phyloP scores from a whole-genome alignment of 2,797 vertebrate genomes.

The Myotis myotis region DNA sequence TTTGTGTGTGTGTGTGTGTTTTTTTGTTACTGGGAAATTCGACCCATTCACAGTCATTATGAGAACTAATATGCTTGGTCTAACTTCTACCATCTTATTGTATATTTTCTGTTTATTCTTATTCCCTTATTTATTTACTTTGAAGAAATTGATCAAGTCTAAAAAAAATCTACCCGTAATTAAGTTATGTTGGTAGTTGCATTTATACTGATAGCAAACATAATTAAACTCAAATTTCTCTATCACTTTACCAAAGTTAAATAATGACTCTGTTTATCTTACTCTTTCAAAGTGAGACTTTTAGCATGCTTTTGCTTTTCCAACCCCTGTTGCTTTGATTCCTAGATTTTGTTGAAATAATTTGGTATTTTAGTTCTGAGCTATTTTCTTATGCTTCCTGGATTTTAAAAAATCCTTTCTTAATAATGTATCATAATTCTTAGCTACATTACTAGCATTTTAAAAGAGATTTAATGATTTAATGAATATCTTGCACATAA shows the following conservation, averaged over 20 bases:
- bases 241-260: conserved; percentile 33
- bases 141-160: not conserved
- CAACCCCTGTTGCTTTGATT: conserved; percentile 1
- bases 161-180: not conserved
- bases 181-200: conserved; percentile 30
- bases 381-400: conserved; percentile 3
- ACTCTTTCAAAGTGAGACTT: not conserved
- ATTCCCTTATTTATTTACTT: not conserved
- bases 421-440: not conserved
- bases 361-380: conserved; percentile 34
- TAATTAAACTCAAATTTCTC: conserved; percentile 38
- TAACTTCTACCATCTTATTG: conserved; percentile 19
- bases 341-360: conserved; percentile 32
- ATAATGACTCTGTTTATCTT: conserved; percentile 32
- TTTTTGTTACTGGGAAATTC: conserved; percentile 18
- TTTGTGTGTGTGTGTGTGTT: not conserved
- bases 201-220: not conserved
- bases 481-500: too few relatives aligned
- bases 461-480: not conserved
- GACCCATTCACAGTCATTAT: not conserved
- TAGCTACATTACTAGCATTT: not conserved
- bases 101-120: not conserved
- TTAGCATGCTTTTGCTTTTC: conserved; percentile 42
- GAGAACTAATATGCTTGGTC: not conserved
- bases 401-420: conserved; percentile 19